These are phyloP conservation scores for Ophion ellenae DNA, from an alignment of 2,888 invertebrate genomes.

Conservation along the genomic window DNA sequence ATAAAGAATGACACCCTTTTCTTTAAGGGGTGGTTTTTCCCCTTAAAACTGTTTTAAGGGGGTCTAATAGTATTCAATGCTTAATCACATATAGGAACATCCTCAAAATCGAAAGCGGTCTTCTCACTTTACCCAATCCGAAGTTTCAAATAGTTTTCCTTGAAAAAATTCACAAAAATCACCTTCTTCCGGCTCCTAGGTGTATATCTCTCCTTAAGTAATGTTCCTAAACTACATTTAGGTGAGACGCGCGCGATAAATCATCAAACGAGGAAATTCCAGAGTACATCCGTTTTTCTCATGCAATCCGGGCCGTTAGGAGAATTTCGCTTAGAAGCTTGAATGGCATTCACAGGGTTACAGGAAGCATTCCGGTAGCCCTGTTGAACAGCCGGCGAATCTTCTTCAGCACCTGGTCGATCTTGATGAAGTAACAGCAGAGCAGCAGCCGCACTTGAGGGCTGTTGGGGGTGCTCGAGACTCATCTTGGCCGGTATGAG, in stretches of 20 bases:
- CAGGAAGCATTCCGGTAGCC: conserved; percentile 64
- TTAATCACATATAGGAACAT: too few species aligned
- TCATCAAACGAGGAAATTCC: conserved; percentile 40
- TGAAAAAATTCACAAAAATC: too few species aligned
- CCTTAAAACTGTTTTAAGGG: too few species aligned
- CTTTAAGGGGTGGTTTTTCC: too few species aligned
- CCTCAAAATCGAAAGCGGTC: too few species aligned
- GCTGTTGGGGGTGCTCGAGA: conserved; percentile 63
- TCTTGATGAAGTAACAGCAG: conserved; percentile 61
- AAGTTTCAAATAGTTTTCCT: too few species aligned
- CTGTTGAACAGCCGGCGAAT: conserved; percentile 74
- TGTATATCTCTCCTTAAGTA: too few species aligned
- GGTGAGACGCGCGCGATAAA: background rate
- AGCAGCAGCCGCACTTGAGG: conserved; percentile 50
- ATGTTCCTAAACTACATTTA: too few species aligned
- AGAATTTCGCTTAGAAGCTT: conserved; percentile 44
- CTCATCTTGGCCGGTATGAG: conserved; percentile 64
- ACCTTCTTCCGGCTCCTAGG: too few species aligned
- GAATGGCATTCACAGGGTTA: conserved; percentile 47
- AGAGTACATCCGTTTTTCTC: conserved; percentile 61
- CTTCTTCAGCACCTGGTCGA: conserved; percentile 74
- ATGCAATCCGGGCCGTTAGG: conserved; percentile 7
- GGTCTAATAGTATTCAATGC: too few species aligned
- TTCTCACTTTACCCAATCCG: too few species aligned
- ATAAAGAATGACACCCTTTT: too few species aligned